A percentile compares a stretch with the other conserved stretches of the same genome.
These are phyloP conservation scores for Holothuria scabra DNA, from an alignment of 53 echinoderm and acorn worm genomes.

Conservation along the genomic window DNA sequence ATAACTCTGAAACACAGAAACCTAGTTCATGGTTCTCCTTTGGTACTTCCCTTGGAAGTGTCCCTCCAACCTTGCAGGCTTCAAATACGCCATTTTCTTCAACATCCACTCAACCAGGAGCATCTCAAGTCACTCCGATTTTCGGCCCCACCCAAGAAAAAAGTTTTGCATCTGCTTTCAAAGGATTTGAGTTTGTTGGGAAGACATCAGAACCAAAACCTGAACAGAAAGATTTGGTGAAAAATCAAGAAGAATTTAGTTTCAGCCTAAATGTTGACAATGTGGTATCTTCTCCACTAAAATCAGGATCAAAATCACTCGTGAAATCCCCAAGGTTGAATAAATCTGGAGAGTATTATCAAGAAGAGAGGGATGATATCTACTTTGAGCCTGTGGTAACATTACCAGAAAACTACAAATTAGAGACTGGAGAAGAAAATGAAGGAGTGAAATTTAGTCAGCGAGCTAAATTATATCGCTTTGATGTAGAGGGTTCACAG, in stretches of 20 bases:
- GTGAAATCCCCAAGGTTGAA: conserved; percentile 65
- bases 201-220: conserved; percentile 6
- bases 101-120: not conserved
- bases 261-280: conserved; percentile 63
- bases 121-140: not conserved
- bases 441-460: conserved; percentile 81
- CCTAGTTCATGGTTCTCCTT: too few species aligned
- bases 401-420: conserved; percentile 73
- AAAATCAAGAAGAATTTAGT: conserved; percentile 58
- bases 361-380: conserved; percentile 74
- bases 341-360: conserved; percentile 56
- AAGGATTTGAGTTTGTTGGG: conserved; percentile 23
- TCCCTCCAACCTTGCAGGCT: not conserved
- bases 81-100: not conserved
- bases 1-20: not conserved
- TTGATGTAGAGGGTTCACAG: conserved; percentile 61
- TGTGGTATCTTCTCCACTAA: conserved; percentile 48
- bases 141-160: not conserved
- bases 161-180: not conserved
- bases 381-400: conserved; percentile 92
- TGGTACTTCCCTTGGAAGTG: too few species aligned
- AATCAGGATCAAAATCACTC: conserved; percentile 30
- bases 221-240: conserved; percentile 43
- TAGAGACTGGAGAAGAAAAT: conserved; percentile 84
- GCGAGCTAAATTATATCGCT: conserved; percentile 87